phyloP scores from a whole-genome alignment of 2,888 invertebrate species.

The Dryocosmus kuriphilus region DNA sequence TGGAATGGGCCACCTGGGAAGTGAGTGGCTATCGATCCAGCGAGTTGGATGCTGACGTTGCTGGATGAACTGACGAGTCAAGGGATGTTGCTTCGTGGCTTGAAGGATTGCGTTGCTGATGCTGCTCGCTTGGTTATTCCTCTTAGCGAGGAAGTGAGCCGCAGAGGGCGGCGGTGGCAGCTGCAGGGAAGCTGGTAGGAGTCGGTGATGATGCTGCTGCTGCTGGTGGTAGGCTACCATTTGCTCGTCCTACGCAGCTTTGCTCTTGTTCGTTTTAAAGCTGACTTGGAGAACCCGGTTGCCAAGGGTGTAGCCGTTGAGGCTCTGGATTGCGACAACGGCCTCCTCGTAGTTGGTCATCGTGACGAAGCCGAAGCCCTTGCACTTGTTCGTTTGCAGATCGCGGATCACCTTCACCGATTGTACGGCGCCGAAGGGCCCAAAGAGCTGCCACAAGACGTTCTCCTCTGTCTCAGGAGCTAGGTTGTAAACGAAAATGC shows the following conservation, averaged over 20 bases:
- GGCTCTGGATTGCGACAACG: slow-evolving; percentile 92
- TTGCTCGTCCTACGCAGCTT: slow-evolving; percentile 82
- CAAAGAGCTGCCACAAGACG: slow-evolving; percentile 97
- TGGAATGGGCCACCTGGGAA: slow-evolving; percentile 50
- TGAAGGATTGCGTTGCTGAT: slow-evolving; percentile 53
- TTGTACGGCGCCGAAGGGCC: slow-evolving; percentile 95
- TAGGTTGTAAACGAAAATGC: slow-evolving; percentile 97
- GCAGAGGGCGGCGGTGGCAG: slow-evolving; percentile 42
- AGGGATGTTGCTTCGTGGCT: slow-evolving; percentile 51
- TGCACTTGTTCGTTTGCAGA: slow-evolving; percentile 95
- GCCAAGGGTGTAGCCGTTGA: slow-evolving; percentile 94
- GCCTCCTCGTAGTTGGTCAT: slow-evolving; percentile 98
- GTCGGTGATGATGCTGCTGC: slow-evolving; percentile 52
- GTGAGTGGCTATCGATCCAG: slow-evolving; percentile 53
- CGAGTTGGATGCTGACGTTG: slow-evolving; percentile 52
- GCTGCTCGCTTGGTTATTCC: slow-evolving; percentile 45
- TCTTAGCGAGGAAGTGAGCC: slow-evolving; percentile 50
- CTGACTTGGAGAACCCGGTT: slow-evolving; percentile 95
- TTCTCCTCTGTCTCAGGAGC: slow-evolving; percentile 98
- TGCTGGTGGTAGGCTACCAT: slow-evolving; percentile 57
- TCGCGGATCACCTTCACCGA: slow-evolving; percentile 96
- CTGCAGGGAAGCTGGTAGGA: slow-evolving; percentile 42
- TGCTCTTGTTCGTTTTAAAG: slow-evolving; percentile 92
- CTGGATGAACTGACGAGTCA: slow-evolving; percentile 47
- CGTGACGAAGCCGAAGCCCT: slow-evolving; percentile 96